These are phyloP conservation scores for Agriopis leucophaearia DNA, from an alignment of 2,888 invertebrate genomes.

Conservation along the genomic window DNA sequence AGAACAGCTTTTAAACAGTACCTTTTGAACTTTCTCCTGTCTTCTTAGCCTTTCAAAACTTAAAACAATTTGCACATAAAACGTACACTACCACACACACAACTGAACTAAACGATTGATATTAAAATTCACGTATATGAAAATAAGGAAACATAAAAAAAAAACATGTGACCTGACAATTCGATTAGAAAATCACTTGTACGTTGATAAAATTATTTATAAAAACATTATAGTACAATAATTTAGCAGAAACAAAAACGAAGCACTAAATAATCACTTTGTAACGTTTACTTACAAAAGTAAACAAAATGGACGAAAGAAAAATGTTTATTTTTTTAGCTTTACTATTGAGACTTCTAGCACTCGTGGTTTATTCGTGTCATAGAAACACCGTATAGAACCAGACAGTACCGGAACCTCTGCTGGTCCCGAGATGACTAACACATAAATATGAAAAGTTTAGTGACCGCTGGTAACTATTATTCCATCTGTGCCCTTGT, in stretches of 20 bases:
- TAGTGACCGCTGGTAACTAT: constrained; percentile 9
- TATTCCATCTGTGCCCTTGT: neutral
- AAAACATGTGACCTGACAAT: neutral
- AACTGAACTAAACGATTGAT: neutral
- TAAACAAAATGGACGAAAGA: neutral
- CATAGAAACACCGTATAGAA: neutral
- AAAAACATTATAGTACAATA: neutral
- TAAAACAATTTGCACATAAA: neutral
- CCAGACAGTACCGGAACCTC: constrained; percentile 13
- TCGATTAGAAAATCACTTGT: neutral
- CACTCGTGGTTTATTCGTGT: constrained; percentile 3
- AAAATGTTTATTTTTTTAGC: neutral
- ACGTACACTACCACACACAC: neutral
- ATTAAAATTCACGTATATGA: neutral
- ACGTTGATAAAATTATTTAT: neutral
- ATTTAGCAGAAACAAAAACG: neutral
- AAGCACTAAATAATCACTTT: neutral
- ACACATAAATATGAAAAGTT: constrained; percentile 2
- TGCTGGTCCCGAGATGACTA: constrained; percentile 1
- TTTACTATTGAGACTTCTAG: constrained; percentile 8
- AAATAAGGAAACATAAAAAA: constrained; percentile 7
- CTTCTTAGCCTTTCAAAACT: neutral
- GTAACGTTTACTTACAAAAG: neutral
- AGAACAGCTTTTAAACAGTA: too few relatives aligned
- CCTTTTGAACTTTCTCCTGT: neutral